These are phyloP conservation scores for Popillia japonica DNA, from an alignment of 1,140 invertebrate genomes.

Conservation along the genomic window DNA sequence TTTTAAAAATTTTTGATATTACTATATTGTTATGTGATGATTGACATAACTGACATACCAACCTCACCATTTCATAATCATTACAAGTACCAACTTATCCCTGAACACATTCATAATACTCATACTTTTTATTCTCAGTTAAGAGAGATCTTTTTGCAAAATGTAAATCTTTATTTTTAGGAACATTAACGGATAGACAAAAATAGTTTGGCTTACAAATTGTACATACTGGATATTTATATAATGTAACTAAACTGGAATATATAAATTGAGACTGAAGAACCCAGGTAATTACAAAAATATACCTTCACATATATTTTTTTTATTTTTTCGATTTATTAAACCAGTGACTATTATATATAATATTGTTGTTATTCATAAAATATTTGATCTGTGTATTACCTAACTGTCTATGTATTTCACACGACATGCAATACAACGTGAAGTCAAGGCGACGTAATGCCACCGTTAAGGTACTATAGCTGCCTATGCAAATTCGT, in stretches of 20 bases:
- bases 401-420: too few species aligned
- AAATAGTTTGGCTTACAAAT: conserved; percentile 17
- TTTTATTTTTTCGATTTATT: not conserved
- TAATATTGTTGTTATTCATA: not conserved
- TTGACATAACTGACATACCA: not conserved
- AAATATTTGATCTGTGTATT: too few species aligned
- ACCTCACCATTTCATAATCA: conserved; percentile 16
- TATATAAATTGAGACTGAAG: conserved; percentile 33
- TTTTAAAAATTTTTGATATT: not conserved
- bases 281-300: conserved; percentile 22
- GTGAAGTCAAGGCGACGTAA: too few species aligned
- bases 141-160: not conserved
- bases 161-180: conserved; percentile 28
- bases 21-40: not conserved
- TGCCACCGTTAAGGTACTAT: too few species aligned
- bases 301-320: conserved; percentile 12
- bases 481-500: too few species aligned
- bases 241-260: conserved; percentile 24
- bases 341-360: too few species aligned
- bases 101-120: not conserved
- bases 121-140: not conserved
- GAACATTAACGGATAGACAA: conserved; percentile 27
- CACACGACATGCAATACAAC: too few species aligned
- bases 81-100: not conserved
- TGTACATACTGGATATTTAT: conserved; percentile 32